Percentiles rank a stretch among this genome's conserved stretches.
Evolutionary conservation across 2,797 vertebrate species (phyloP).

Genomic region (Lerista edwardsae): DNA sequence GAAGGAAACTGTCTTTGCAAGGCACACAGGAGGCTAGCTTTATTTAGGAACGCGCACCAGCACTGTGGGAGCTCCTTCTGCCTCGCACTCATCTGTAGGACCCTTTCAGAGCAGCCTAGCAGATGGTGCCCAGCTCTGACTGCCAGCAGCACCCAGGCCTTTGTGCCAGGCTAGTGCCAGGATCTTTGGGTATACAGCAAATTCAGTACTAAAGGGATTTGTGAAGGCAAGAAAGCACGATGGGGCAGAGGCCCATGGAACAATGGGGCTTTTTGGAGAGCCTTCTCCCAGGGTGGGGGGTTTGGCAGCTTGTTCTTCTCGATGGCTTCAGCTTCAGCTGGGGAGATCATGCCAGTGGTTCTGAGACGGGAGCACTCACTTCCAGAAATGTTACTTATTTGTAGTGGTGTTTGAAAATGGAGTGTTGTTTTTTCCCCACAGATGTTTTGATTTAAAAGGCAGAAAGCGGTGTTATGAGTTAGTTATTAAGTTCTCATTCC

Average conservation of each 20-base stretch:
- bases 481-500: too few relatives aligned
- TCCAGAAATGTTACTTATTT: background rate
- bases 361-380: background rate
- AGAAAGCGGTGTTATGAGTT: too few relatives aligned
- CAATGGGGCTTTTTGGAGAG: background rate
- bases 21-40: background rate
- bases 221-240: background rate
- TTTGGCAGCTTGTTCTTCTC: background rate
- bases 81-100: background rate
- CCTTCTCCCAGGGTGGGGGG: background rate
- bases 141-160: background rate
- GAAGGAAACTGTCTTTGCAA: conserved; percentile 3
- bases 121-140: background rate
- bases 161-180: conserved; percentile 1
- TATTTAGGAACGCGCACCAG: background rate
- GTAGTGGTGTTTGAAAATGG: too few relatives aligned
- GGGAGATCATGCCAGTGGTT: background rate
- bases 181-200: fast-evolving
- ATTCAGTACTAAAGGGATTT: background rate
- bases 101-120: background rate
- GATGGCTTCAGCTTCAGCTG: background rate
- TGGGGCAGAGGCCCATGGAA: background rate
- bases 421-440: too few relatives aligned
- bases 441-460: too few relatives aligned
- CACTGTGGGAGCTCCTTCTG: fast-evolving